Evolutionary conservation across 2,888 invertebrate genomes (phyloP), one percentile per base, ranked within the genome.

Genomic region (Drosophila quinaria): DNA sequence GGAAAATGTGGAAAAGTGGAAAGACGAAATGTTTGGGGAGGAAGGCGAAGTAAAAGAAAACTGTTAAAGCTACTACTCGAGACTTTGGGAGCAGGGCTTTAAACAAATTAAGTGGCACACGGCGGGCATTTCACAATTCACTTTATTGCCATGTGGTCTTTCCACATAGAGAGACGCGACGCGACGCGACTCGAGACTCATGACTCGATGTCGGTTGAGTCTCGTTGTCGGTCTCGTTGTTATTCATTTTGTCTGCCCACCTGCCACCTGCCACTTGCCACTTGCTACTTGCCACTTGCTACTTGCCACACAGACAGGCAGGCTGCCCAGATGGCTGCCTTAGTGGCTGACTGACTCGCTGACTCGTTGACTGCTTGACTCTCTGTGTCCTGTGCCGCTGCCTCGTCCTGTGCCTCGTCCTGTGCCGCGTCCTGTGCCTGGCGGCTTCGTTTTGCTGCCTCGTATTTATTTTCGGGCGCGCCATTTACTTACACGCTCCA

Each of bases 21-120:
- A 33, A 6, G 33, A 17, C 8, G 49, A 17, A 6, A 49, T 17
- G 17, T 19, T 17, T 19, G 5, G 25, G 5, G 17, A 5, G 3
- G 37, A 37, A 33, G 13, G 4, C 10, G n/a, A n/a, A 19, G 13
- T 9, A 52, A 25, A 9, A 37, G 8, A n/a, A 25, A 68, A 72
- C 59, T 73, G 73, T 77, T 77, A 69, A 77, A 77, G 73, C 73
- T 60, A 51, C 59, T 65, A 37, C 77, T 77, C 54, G 77, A 76
- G 76, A 69, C 69, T 81, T 77, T 54, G 51, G 51, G 63, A 72
- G 65, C 44, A 51, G 66, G 67, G 82, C 78, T 80, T 83, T 86
- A 86, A 83, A 65, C 70, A 86, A 83, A 83, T 83, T 86, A 86
- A 86, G 83, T 83, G 83, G 80, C 83, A 71, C 86, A 86, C 78